Conservation (phyloP, 1,140 invertebrate species). For the Venustaconcha ellipsiformis region DNA sequence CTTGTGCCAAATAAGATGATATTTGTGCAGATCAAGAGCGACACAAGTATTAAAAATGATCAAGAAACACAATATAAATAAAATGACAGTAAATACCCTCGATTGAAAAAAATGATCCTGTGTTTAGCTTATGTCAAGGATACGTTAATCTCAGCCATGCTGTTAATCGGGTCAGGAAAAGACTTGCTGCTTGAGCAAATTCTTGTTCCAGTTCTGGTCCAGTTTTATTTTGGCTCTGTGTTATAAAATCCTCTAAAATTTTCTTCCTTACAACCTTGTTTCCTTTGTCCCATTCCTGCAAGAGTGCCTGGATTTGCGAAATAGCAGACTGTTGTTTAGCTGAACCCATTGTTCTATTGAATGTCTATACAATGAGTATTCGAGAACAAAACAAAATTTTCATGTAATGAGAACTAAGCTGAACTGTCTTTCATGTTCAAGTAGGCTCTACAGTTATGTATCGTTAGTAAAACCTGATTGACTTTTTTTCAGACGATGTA, state of each 20-base stretch:
- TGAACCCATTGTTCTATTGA: constrained; percentile 28
- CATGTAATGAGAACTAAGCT: no score
- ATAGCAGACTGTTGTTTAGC: constrained; percentile 67
- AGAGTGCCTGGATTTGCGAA: constrained; percentile 61
- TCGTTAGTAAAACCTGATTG: no score
- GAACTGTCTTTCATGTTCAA: no score
- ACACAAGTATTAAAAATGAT: no score
- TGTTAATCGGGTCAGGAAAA: constrained; percentile 68
- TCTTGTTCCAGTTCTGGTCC: constrained; percentile 68
- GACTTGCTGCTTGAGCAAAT: constrained; percentile 68
- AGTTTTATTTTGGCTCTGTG: constrained; percentile 67
- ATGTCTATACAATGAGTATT: no score
- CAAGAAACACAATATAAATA: no score
- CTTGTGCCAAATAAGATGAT: background rate
- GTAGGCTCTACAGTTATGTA: no score
- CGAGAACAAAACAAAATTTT: no score
- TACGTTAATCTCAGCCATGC: constrained; percentile 68
- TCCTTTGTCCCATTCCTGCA: constrained; percentile 69
- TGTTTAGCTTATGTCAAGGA: constrained; percentile 43
- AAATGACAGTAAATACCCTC: no score
- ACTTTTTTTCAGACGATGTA: no score
- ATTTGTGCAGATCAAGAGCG: no score
- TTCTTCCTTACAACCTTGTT: constrained; percentile 58
- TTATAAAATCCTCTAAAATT: constrained; percentile 66
- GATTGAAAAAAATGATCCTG: no score